Evolutionary conservation across 1,140 invertebrate genomes (phyloP).

Genomic region (Pseudomyrmex cubaensis): DNA sequence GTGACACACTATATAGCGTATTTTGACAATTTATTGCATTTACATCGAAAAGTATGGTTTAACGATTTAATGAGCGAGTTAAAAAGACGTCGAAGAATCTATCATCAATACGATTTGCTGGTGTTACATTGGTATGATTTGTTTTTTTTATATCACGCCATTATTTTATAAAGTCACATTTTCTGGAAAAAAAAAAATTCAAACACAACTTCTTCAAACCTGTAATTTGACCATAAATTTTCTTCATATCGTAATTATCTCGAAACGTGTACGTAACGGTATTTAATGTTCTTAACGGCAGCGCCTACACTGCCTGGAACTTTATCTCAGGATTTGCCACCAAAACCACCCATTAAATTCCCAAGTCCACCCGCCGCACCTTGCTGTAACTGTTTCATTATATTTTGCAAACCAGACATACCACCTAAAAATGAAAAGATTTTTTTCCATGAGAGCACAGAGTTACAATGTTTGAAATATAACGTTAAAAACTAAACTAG

Average conservation of each 20-base stretch:
- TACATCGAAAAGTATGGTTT: constrained; percentile 41
- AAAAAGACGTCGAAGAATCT: neutral
- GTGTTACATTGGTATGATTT: constrained; percentile 25
- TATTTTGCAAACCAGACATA: constrained; percentile 97
- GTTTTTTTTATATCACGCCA: neutral
- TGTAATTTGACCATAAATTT: constrained; percentile 17
- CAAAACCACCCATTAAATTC: constrained; percentile 92
- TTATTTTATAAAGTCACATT: constrained; percentile 42
- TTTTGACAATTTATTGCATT: constrained; percentile 48
- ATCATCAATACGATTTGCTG: constrained; percentile 15
- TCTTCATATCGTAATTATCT: constrained; percentile 12
- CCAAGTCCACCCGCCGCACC: constrained; percentile 91
- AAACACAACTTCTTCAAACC: constrained; percentile 22
- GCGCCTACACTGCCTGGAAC: constrained; percentile 27
- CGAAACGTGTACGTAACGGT: constrained; percentile 14
- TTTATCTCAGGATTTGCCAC: constrained; percentile 84
- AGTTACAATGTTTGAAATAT: neutral
- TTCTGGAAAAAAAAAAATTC: constrained; percentile 14
- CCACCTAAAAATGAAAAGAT: constrained; percentile 89
- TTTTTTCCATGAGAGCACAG: neutral
- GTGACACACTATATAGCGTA: constrained; percentile 13
- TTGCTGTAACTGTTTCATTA: constrained; percentile 99
- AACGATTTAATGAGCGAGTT: constrained; percentile 20
- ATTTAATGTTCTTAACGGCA: constrained; percentile 39
- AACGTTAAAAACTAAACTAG: constrained; percentile 10